These are phyloP conservation scores for Drosophila setifemur DNA, from an alignment of 1,140 invertebrate species.

Conservation along the genomic window DNA sequence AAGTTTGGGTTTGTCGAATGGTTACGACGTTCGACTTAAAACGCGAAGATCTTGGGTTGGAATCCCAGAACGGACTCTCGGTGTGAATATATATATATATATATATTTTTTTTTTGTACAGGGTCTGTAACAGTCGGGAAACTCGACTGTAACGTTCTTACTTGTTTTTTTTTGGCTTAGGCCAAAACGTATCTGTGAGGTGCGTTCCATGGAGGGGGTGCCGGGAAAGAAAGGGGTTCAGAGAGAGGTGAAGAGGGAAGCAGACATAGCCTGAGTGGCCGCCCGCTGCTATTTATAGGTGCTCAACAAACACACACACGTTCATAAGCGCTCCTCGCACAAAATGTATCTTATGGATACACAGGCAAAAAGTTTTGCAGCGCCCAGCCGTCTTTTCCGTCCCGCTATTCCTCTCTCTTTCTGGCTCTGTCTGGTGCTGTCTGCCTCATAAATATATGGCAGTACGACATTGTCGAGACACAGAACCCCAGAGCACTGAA, in stretches of 20 bases:
- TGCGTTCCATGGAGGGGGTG: constrained; percentile 27
- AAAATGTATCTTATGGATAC: constrained; percentile 75
- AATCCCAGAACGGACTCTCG: too few relatives aligned
- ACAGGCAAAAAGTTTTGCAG: constrained; percentile 58
- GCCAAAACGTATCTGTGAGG: constrained; percentile 41
- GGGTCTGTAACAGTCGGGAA: too few relatives aligned
- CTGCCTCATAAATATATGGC: constrained; percentile 67
- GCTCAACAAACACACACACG: constrained; percentile 51
- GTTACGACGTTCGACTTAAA: too few relatives aligned
- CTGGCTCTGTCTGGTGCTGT: constrained; percentile 33
- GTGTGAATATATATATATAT: too few relatives aligned
- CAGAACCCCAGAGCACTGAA: constrained; percentile 36
- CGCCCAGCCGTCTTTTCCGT: background rate
- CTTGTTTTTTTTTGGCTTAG: constrained; percentile 34
- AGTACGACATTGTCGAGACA: constrained; percentile 65
- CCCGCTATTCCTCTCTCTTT: background rate
- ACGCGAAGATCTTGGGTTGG: too few relatives aligned
- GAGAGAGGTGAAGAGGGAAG: background rate
- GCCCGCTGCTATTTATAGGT: constrained; percentile 74
- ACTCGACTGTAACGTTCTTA: too few relatives aligned
- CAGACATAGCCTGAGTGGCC: constrained; percentile 42
- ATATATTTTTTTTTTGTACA: too few relatives aligned
- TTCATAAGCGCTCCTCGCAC: constrained; percentile 20
- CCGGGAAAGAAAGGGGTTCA: background rate
- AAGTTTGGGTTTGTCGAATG: too few relatives aligned